phyloP scores from a whole-genome alignment of 2,797 vertebrate species.

The Trematomus bernacchii region DNA sequence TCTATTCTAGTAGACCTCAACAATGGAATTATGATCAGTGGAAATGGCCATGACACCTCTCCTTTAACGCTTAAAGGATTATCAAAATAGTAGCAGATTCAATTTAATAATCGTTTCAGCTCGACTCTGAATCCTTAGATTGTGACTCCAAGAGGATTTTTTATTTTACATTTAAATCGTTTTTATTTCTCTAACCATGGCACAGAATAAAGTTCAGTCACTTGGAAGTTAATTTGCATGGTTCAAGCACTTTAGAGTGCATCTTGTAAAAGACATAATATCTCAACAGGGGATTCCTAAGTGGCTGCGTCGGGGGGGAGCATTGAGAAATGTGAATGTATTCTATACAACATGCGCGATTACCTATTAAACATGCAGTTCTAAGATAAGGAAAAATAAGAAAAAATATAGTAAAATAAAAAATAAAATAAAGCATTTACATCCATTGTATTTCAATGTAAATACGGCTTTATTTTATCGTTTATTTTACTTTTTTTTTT shows the following conservation, averaged over 20 bases:
- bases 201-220: not conserved
- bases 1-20: too few species aligned
- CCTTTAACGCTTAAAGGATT: not conserved
- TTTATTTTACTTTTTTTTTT: too few species aligned
- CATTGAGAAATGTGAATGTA: slow-evolving; percentile 6
- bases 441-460: too few species aligned
- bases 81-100: not conserved
- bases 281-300: slow-evolving; percentile 6
- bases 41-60: too few species aligned
- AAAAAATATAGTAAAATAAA: too few species aligned
- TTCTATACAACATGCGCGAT: slow-evolving; percentile 18
- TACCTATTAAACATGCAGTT: slow-evolving; percentile 4
- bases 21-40: too few species aligned
- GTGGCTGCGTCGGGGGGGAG: not conserved
- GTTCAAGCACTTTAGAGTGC: slow-evolving; percentile 1
- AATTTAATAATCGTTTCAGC: not conserved
- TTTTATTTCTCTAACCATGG: not conserved
- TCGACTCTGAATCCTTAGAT: not conserved
- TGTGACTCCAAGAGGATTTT: not conserved
- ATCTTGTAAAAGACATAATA: not conserved
- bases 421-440: too few species aligned
- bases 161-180: not conserved
- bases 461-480: too few species aligned
- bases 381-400: too few species aligned
- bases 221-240: not conserved